Conservation (phyloP, 1,140 invertebrate species). For the Aphaenogaster ashmeadi region DNA sequence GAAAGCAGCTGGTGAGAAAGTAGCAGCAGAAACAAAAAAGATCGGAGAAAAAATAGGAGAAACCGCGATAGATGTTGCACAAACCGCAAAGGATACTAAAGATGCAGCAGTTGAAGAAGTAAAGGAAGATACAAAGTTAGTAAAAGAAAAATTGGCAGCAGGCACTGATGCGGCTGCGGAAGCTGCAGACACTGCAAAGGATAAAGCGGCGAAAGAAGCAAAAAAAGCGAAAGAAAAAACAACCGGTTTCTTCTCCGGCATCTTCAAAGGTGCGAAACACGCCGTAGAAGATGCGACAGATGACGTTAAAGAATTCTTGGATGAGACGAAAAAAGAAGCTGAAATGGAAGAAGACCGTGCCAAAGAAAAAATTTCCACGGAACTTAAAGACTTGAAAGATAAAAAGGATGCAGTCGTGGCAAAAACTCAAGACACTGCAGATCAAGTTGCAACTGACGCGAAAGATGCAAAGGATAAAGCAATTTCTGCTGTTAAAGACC, state of each 20-base stretch:
- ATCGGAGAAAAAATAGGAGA: background rate
- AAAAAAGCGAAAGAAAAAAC: constrained; percentile 39
- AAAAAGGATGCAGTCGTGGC: constrained; percentile 16
- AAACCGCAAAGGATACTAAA: constrained; percentile 29
- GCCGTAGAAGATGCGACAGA: constrained; percentile 79
- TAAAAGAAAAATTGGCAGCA: constrained; percentile 59
- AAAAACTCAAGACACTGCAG: constrained; percentile 9
- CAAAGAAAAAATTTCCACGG: background rate
- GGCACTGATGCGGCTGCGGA: constrained; percentile 41
- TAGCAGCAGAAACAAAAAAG: constrained; percentile 18
- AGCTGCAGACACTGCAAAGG: constrained; percentile 17
- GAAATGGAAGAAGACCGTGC: constrained; percentile 41
- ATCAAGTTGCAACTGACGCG: background rate
- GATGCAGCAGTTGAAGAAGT: constrained; percentile 59
- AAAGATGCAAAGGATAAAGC: constrained; percentile 71
- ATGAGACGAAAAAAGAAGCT: constrained; percentile 69
- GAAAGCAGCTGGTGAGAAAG: constrained; percentile 34
- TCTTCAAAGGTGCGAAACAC: constrained; percentile 74
- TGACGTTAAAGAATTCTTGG: constrained; percentile 72
- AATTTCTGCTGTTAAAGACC: background rate
- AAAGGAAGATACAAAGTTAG: constrained; percentile 58
- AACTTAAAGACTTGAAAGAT: constrained; percentile 43
- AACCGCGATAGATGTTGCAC: background rate
- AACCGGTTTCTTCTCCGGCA: constrained; percentile 65
- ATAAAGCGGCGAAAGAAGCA: constrained; percentile 58